Evolutionary conservation across 2,888 invertebrate species (phyloP).

Genomic region (Venusia cambrica): DNA sequence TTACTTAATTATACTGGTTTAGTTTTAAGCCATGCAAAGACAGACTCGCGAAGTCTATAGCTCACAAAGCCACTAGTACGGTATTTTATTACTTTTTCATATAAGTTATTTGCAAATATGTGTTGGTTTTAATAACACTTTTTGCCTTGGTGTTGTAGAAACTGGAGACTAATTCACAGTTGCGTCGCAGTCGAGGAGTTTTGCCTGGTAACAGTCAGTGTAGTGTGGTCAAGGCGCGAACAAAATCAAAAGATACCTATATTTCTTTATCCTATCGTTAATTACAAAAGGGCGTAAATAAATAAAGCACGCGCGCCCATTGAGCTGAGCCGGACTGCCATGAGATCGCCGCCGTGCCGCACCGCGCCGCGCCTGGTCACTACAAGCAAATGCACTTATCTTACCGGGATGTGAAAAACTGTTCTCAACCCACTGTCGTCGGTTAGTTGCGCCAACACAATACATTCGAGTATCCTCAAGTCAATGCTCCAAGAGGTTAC

Average conservation of each 20-base stretch:
- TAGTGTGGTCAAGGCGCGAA: too few relatives aligned
- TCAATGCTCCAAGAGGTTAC: conserved; percentile 67
- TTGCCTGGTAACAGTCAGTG: too few relatives aligned
- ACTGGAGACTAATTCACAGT: too few relatives aligned
- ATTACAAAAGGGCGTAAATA: conserved; percentile 76
- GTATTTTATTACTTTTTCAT: too few relatives aligned
- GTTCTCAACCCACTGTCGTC: conserved; percentile 66
- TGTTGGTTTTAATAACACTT: too few relatives aligned
- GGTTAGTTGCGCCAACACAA: conserved; percentile 71
- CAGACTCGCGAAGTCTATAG: too few relatives aligned
- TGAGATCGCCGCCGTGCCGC: conserved; percentile 65
- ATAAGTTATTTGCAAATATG: too few relatives aligned
- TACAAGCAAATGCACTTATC: conserved; percentile 82
- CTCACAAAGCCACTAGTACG: too few relatives aligned
- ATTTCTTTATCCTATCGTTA: conserved; percentile 74
- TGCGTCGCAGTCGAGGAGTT: too few relatives aligned
- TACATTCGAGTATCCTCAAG: conserved; percentile 49
- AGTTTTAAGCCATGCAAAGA: too few relatives aligned
- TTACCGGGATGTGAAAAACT: conserved; percentile 76
- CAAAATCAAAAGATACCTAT: conserved; percentile 69
- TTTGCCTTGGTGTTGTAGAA: too few relatives aligned
- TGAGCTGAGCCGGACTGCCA: conserved; percentile 65
- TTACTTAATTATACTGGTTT: too few relatives aligned
- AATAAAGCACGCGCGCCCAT: conserved; percentile 72
- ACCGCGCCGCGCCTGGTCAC: conserved; percentile 71